Conservation (phyloP, 2,888 invertebrate species). For the Tanypteryx hageni region DNA sequence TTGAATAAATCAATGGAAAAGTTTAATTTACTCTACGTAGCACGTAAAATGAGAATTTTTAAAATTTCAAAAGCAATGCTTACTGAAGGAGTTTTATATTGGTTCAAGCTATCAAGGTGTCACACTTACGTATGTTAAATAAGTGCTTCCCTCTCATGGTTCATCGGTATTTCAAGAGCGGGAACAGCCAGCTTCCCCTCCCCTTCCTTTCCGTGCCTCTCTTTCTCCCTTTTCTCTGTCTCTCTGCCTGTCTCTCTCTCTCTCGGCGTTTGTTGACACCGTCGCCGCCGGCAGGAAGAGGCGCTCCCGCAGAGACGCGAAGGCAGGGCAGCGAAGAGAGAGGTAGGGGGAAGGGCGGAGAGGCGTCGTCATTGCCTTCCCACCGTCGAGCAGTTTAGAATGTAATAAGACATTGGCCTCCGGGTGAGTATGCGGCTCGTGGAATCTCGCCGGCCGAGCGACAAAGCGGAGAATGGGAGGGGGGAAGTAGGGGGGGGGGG, state of each 20-base stretch:
- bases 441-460: conserved; percentile 56
- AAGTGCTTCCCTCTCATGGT: not conserved
- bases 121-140: not conserved
- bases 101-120: not conserved
- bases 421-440: conserved; percentile 51
- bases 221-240: not conserved
- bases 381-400: conserved; percentile 58
- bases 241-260: not conserved
- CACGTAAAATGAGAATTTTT: too few species aligned
- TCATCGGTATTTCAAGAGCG: not conserved
- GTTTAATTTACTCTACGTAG: not conserved
- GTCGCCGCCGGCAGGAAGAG: not conserved
- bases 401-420: conserved; percentile 64
- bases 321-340: not conserved
- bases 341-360: not conserved
- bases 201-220: not conserved
- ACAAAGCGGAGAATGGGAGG: conserved; percentile 1
- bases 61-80: too few species aligned
- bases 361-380: not conserved
- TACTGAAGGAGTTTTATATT: not conserved
- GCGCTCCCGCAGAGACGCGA: too few species aligned
- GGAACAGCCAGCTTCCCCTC: not conserved
- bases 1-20: not conserved
- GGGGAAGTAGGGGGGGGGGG: not conserved
- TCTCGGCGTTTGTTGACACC: conserved; percentile 36